Evolutionary conservation across 2,113 vertebrate genomes (phyloP).

Genomic region (Dryoscopus gambensis): DNA sequence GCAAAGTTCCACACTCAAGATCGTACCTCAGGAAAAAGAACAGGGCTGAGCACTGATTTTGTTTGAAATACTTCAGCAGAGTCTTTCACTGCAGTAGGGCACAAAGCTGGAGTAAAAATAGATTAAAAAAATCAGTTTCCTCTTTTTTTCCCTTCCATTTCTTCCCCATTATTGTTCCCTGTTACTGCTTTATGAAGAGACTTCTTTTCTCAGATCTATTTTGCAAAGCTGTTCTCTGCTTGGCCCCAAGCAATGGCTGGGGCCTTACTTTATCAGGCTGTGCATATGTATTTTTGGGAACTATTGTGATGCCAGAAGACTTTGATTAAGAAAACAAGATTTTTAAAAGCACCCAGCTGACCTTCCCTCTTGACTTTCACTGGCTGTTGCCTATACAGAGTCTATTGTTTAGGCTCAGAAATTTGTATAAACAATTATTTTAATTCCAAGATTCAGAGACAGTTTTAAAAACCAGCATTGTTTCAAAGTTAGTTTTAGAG

Average conservation of each 20-base stretch:
- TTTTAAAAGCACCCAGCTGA: neutral
- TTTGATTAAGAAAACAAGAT: neutral
- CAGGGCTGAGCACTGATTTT: neutral
- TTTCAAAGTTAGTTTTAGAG: neutral
- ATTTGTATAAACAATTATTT: neutral
- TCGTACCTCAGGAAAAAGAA: neutral
- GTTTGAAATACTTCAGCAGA: neutral
- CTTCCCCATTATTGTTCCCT: neutral
- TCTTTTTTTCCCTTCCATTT: neutral
- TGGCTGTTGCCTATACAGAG: neutral
- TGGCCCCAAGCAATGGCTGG: neutral
- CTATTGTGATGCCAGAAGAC: neutral
- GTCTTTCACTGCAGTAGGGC: neutral
- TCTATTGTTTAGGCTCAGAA: neutral
- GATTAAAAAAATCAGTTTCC: neutral
- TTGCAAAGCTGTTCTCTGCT: neutral
- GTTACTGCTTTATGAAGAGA: neutral
- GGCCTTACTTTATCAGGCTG: neutral
- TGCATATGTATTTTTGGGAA: neutral
- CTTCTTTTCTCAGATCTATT: neutral
- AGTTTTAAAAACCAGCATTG: neutral
- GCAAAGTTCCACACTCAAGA: neutral
- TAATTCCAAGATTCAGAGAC: neutral
- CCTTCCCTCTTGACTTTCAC: neutral
- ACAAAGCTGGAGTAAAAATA: neutral